phyloP scores from a whole-genome alignment of 2,113 vertebrate genomes.

The Mormyrus iriodes region DNA sequence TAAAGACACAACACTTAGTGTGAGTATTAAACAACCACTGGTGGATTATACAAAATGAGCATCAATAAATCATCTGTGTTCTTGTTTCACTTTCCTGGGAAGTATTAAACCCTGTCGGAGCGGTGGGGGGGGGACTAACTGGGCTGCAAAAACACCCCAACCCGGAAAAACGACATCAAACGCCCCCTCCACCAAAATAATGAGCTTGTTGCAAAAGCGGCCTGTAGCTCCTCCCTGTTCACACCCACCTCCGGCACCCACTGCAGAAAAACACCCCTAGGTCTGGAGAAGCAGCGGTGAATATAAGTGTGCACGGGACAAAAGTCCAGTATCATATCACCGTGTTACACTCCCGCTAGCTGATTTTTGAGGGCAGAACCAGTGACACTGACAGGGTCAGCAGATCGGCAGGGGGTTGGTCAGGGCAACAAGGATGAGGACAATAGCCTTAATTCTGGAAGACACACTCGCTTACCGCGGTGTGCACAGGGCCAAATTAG shows the following conservation, averaged over 20 bases:
- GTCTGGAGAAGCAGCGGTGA: too few relatives aligned
- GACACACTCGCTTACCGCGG: not conserved
- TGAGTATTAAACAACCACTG: not conserved
- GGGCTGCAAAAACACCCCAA: not conserved
- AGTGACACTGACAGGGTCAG: not conserved
- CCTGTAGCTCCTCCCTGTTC: not conserved
- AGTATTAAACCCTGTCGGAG: not conserved
- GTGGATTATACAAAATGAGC: not conserved
- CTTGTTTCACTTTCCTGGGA: not conserved
- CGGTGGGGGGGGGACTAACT: not conserved
- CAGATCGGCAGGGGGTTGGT: not conserved
- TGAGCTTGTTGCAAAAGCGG: constrained; percentile 20
- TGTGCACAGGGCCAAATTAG: not conserved
- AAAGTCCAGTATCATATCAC: not conserved
- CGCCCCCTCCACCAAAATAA: too few relatives aligned
- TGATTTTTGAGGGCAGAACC: not conserved
- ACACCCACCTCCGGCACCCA: too few relatives aligned
- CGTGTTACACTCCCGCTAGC: not conserved
- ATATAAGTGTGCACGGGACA: too few relatives aligned
- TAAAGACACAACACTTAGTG: not conserved
- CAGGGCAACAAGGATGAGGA: not conserved
- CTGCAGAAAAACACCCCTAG: too few relatives aligned
- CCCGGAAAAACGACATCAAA: constrained; percentile 13
- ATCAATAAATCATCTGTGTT: not conserved
- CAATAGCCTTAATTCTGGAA: not conserved